Conservation (phyloP, 2,888 invertebrate species). For the Frankliniella intonsa region DNA sequence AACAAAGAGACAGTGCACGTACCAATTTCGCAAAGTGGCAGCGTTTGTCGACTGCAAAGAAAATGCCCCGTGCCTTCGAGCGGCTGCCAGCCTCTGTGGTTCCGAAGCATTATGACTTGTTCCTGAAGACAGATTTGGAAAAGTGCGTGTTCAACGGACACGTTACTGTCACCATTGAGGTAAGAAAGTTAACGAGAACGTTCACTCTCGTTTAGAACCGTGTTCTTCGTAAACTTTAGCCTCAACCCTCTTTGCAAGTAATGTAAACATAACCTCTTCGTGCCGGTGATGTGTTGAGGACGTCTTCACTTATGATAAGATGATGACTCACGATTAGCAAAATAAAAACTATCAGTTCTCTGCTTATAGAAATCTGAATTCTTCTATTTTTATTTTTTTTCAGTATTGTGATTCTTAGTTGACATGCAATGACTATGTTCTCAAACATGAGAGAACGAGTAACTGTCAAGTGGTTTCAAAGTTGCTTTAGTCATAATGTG, state of each 20-base stretch:
- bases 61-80: conserved; percentile 12
- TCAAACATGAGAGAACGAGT: neutral
- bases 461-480: neutral
- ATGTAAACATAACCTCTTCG: conserved; percentile 12
- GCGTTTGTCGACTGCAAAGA: neutral
- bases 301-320: neutral
- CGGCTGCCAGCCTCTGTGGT: neutral
- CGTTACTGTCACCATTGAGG: neutral
- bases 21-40: neutral
- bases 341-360: neutral
- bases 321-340: neutral
- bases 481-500: neutral
- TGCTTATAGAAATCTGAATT: neutral
- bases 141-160: conserved; percentile 3
- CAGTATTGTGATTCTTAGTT: neutral
- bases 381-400: neutral
- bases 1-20: neutral
- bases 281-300: conserved; percentile 10
- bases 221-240: neutral
- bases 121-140: neutral
- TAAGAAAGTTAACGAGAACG: neutral
- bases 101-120: neutral
- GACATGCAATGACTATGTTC: neutral
- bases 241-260: neutral
- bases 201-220: neutral